Evolutionary conservation across 53 echinoderm and acorn worm genomes (phyloP), one percentile per base, ranked within the genome.

Genomic region (Patiria pectinifera): DNA sequence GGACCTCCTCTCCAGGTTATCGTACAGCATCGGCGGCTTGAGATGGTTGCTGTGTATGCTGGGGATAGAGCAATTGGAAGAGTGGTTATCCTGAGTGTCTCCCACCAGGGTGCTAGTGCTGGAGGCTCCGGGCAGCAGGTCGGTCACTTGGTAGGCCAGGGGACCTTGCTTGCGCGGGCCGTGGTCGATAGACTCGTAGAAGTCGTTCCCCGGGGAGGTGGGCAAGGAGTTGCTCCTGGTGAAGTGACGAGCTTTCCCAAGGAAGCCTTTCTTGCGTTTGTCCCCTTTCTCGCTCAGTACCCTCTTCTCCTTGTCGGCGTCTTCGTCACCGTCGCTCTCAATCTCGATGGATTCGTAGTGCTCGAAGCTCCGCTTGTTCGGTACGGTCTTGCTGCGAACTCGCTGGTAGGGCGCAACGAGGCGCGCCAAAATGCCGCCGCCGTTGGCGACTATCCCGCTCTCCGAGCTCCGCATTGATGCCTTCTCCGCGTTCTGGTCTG

Each of bases 1-100:
- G 16, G 87, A 87, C 43, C 47, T 76, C 62, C 87, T 87, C 26
- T 87, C 87, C 87, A 87, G 59, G 87, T 87, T 87, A 18, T 87
- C 87, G 6, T 87, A 87, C 12, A 35, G 21, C 77, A 59, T 43
- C 9, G 87, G 77, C 19, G 87, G 78, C 59, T 87, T 87, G 76
- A 87, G 62, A 59, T 53, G 59, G 78, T 60, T 44, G 78, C 60
- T 87, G 35, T 87, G 59, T 24, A 76, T 76, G 78, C 87, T 87
- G 8, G 87, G 87, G 26, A 87, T 87, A 4, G 87, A 87, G 11
- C 87, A 19, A 43, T 16, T 78, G 14, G 87, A 87, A 1, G 87
- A 87, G 13, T 12, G 22, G 76, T 22, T 58, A 19, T 84, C 19
- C 3, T 62, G 22, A 47, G 8, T 24, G 16, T 84, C 19, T 10